phyloP scores from a whole-genome alignment of 2,888 invertebrate genomes.

The Drosophila acutilabella region DNA sequence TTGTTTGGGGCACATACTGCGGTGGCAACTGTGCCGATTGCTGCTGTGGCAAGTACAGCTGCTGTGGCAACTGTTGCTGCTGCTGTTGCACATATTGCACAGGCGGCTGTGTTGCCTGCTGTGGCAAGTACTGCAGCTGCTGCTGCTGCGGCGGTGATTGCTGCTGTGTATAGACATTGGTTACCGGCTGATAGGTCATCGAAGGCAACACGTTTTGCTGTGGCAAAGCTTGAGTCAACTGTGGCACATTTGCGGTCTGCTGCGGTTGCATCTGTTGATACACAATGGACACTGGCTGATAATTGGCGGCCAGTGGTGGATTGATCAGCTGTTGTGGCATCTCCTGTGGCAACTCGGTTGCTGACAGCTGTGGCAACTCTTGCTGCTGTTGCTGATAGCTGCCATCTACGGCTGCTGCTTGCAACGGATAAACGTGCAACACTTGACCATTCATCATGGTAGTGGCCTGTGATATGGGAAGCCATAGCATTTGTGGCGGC shows the following conservation, averaged over 20 bases:
- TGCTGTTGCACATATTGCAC: neutral
- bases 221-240: neutral
- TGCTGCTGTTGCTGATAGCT: neutral
- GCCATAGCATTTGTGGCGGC: neutral
- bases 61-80: neutral
- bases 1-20: neutral
- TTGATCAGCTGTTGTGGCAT: neutral
- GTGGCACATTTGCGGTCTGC: neutral
- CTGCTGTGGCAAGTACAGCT: neutral
- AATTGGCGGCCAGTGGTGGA: neutral
- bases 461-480: neutral
- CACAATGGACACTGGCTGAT: conserved; percentile 1
- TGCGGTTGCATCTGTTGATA: neutral
- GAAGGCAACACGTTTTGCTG: neutral
- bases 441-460: neutral
- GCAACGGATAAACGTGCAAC: conserved; percentile 6
- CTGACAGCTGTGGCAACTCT: conserved; percentile 7
- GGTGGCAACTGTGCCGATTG: neutral
- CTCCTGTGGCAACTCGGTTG: neutral
- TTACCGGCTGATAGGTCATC: neutral
- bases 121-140: neutral
- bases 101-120: neutral
- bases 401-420: neutral
- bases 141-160: neutral
- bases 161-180: neutral